phyloP scores from a whole-genome alignment of 37 sponge, comb jelly and placozoan species.

The Spongilla lacustris region DNA sequence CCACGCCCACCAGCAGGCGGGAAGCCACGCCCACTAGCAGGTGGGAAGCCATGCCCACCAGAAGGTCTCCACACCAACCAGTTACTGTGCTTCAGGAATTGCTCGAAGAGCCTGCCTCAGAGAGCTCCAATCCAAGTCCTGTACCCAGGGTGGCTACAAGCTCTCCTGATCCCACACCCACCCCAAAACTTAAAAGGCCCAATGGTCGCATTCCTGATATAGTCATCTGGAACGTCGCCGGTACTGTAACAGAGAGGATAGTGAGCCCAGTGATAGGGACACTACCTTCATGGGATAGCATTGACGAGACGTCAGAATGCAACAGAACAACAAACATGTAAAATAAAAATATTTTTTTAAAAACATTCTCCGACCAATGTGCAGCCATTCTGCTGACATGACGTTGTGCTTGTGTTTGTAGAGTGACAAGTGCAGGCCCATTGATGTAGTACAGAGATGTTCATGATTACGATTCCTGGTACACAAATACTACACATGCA shows the following conservation, averaged over 20 bases:
- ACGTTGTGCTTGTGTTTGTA: no score
- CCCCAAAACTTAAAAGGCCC: not conserved
- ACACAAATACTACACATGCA: no score
- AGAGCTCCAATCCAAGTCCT: not conserved
- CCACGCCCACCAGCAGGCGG: not conserved
- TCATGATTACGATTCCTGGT: no score
- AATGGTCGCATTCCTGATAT: not conserved
- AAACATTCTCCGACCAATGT: no score
- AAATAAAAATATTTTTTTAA: not conserved
- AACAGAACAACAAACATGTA: not conserved
- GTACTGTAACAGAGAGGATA: not conserved
- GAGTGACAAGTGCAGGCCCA: no score
- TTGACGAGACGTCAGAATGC: not conserved
- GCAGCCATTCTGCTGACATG: no score
- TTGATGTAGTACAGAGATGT: no score
- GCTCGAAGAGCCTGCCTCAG: slow-evolving; percentile 60
- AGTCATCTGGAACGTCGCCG: not conserved
- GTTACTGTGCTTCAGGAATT: slow-evolving; percentile 36
- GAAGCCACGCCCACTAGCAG: not conserved
- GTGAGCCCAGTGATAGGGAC: not conserved
- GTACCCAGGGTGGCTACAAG: not conserved
- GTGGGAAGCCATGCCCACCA: not conserved
- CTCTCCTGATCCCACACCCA: not conserved
- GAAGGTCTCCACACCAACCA: not conserved
- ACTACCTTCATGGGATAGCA: not conserved